phyloP scores from a whole-genome alignment of 2,113 vertebrate species.

The Anguilla rostrata region DNA sequence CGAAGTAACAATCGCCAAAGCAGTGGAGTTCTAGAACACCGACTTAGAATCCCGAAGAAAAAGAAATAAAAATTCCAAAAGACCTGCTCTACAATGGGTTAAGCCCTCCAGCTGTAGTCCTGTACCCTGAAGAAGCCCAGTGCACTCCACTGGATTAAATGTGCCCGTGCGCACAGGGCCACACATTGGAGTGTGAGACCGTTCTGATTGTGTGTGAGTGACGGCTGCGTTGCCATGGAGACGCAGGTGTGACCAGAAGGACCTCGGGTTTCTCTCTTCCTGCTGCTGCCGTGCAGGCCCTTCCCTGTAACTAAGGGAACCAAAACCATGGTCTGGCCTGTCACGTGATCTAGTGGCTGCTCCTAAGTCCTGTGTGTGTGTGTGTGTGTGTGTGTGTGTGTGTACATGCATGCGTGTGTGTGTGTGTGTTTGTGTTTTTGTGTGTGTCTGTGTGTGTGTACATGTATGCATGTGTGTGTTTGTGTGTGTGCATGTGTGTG shows the following conservation, averaged over 20 bases:
- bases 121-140: too few species aligned
- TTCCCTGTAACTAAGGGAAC: constrained; percentile 52
- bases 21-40: too few species aligned
- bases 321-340: constrained; percentile 66
- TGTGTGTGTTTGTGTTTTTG: background rate
- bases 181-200: too few species aligned
- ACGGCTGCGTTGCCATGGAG: background rate
- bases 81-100: too few species aligned
- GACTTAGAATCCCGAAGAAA: too few species aligned
- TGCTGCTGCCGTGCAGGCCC: constrained; percentile 50
- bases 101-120: too few species aligned
- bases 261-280: constrained; percentile 60
- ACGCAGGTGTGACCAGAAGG: background rate
- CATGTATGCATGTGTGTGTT: too few species aligned
- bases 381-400: background rate
- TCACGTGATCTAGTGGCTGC: constrained; percentile 59
- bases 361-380: constrained; percentile 28
- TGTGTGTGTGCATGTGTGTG: too few species aligned
- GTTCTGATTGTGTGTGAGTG: background rate
- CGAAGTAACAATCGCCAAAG: too few species aligned
- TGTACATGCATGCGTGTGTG: background rate
- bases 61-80: too few species aligned
- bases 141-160: too few species aligned
- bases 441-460: constrained; percentile 33
- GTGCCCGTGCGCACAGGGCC: too few species aligned